Conservation (phyloP, 2,113 vertebrate genomes). For the Psilopogon haemacephalus region DNA sequence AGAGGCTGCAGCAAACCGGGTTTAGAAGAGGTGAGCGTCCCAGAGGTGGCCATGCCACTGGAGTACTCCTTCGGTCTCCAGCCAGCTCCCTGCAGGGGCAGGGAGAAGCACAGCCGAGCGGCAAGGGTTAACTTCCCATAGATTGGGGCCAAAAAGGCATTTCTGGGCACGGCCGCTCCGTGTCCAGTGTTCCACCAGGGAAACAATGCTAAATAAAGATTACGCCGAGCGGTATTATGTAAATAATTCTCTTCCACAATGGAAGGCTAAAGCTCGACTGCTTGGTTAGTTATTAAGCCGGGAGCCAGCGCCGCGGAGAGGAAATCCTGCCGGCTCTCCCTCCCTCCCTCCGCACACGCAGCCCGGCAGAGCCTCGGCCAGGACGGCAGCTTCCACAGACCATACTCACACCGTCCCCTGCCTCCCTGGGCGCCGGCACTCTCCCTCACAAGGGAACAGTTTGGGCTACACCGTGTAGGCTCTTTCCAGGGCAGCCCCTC, state of each 20-base stretch:
- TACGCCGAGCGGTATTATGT: conserved; percentile 28
- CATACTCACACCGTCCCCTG: neutral
- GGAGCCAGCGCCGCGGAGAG: conserved; percentile 18
- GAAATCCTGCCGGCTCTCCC: conserved; percentile 58
- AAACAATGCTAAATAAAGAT: conserved; percentile 64
- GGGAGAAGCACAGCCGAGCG: neutral
- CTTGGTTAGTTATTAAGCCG: conserved; percentile 47
- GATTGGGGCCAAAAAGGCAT: neutral
- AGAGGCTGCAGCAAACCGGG: neutral
- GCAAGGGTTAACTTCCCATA: conserved; percentile 17
- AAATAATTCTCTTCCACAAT: conserved; percentile 62
- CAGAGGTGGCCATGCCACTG: rapidly evolving
- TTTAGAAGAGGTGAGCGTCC: rapidly evolving
- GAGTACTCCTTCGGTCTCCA: neutral
- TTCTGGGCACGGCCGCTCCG: neutral
- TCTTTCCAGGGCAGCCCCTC: neutral
- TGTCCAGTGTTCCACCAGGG: neutral
- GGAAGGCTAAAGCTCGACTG: conserved; percentile 50
- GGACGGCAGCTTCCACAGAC: neutral
- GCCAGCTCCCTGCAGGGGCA: neutral
- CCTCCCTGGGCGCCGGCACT: neutral
- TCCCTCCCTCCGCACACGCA: conserved; percentile 6
- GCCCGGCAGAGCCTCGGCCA: neutral
- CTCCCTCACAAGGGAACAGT: neutral
- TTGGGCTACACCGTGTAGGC: neutral